Conservation (phyloP, 1,140 invertebrate genomes). For the Cyphomyrmex costatus region DNA sequence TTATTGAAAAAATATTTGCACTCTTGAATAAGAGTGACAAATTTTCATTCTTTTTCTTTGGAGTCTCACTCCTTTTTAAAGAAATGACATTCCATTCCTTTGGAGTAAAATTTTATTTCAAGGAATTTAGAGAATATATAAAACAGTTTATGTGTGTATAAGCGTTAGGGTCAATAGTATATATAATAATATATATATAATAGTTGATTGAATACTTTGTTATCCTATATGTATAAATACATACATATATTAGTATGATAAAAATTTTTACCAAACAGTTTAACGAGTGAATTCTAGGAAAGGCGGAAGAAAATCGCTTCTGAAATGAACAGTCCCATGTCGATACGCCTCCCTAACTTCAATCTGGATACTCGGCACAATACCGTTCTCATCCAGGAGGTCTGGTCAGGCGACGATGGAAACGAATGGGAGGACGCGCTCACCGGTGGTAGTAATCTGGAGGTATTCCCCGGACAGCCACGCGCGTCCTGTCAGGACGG, state of each 20-base stretch:
- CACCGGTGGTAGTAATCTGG: slow-evolving; percentile 76
- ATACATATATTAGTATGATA: too few relatives aligned
- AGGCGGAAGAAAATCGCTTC: slow-evolving; percentile 45
- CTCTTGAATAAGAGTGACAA: too few relatives aligned
- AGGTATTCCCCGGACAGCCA: slow-evolving; percentile 82
- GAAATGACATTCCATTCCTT: too few relatives aligned
- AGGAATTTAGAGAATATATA: too few relatives aligned
- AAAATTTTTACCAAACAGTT: neutral
- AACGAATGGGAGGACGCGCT: slow-evolving; percentile 73
- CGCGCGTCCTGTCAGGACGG: slow-evolving; percentile 58
- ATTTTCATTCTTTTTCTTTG: too few relatives aligned
- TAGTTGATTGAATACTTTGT: neutral
- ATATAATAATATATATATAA: too few relatives aligned
- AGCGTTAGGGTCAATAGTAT: neutral
- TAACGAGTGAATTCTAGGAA: neutral
- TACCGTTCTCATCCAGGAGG: slow-evolving; percentile 69
- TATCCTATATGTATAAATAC: neutral
- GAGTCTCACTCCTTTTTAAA: too few relatives aligned
- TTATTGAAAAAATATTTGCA: too few relatives aligned
- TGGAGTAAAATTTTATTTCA: too few relatives aligned
- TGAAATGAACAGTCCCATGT: slow-evolving; percentile 51
- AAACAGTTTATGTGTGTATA: neutral
- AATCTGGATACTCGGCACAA: slow-evolving; percentile 63
- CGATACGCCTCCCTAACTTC: slow-evolving; percentile 57
- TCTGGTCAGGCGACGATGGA: slow-evolving; percentile 72